phyloP scores from a whole-genome alignment of 1,140 invertebrate genomes.

The Formica exsecta region DNA sequence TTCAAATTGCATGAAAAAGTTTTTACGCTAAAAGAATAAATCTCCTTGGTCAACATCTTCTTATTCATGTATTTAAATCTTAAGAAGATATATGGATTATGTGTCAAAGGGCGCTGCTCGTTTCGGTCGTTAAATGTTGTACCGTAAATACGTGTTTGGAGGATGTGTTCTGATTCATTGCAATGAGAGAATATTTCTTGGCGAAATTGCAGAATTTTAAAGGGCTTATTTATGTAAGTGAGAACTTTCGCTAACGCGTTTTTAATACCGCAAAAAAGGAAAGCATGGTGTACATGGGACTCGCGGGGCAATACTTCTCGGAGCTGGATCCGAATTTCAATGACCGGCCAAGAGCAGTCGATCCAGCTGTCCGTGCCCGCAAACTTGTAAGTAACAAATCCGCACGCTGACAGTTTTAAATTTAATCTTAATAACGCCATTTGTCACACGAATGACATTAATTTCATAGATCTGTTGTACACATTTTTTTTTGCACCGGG shows the following conservation, averaged over 20 bases:
- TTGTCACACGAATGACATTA: too few species aligned
- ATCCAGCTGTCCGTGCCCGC: conserved; percentile 75
- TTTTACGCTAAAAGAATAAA: background rate
- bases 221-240: conserved; percentile 14
- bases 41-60: too few species aligned
- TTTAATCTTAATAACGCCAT: background rate
- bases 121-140: background rate
- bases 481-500: background rate
- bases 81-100: conserved; percentile 1
- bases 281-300: conserved; percentile 76
- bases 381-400: conserved; percentile 77
- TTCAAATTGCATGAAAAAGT: background rate
- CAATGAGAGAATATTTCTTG: background rate
- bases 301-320: conserved; percentile 76
- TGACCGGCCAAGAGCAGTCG: conserved; percentile 70
- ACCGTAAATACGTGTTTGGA: background rate
- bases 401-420: background rate
- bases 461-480: background rate
- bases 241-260: conserved; percentile 13
- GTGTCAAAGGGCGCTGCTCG: background rate
- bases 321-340: conserved; percentile 76
- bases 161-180: conserved; percentile 11
- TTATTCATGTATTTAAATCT: conserved; percentile 21
- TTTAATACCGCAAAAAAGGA: conserved; percentile 29
- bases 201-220: background rate